Percentiles rank a stretch among this genome's conserved stretches.
Conservation (phyloP, 2,888 invertebrate genomes). For the Heliconius charithonia region DNA sequence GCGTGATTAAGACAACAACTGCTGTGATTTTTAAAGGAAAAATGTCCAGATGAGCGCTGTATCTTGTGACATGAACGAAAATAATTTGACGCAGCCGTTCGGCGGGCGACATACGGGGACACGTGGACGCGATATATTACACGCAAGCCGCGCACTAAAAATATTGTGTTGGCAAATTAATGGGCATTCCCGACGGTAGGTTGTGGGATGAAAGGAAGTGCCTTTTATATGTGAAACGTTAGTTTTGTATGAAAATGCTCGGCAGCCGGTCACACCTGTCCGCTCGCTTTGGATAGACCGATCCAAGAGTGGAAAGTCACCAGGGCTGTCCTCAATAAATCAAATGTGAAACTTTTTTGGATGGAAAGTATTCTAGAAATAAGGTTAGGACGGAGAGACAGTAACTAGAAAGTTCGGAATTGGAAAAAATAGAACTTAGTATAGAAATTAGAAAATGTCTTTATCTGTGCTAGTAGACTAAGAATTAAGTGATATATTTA, state of each 20-base stretch:
- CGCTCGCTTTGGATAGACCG: constrained; percentile 62
- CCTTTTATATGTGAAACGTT: constrained; percentile 83
- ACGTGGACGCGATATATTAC: constrained; percentile 84
- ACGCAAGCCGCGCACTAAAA: constrained; percentile 83
- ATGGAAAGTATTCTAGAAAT: no score
- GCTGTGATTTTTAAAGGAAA: constrained; percentile 81
- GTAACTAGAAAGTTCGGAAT: no score
- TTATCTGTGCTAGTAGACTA: no score
- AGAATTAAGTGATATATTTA: no score
- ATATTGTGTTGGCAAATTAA: constrained; percentile 85
- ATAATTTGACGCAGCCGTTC: constrained; percentile 84
- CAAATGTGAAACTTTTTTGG: no score
- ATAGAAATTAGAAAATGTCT: no score
- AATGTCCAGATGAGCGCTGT: constrained; percentile 82
- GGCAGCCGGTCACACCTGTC: constrained; percentile 83
- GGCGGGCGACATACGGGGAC: constrained; percentile 82
- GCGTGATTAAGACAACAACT: constrained; percentile 70
- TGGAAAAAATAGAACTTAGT: no score
- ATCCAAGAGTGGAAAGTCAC: constrained; percentile 49
- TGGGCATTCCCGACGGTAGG: constrained; percentile 83
- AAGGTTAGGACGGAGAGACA: neutral
- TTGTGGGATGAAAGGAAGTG: constrained; percentile 83
- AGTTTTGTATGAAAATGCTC: constrained; percentile 81
- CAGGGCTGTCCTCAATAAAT: constrained; percentile 54
- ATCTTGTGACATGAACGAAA: constrained; percentile 84